Evolutionary conservation across 1,140 invertebrate species (phyloP), one percentile per base, ranked within the genome.

Genomic region (Trachelipus rathkii): DNA sequence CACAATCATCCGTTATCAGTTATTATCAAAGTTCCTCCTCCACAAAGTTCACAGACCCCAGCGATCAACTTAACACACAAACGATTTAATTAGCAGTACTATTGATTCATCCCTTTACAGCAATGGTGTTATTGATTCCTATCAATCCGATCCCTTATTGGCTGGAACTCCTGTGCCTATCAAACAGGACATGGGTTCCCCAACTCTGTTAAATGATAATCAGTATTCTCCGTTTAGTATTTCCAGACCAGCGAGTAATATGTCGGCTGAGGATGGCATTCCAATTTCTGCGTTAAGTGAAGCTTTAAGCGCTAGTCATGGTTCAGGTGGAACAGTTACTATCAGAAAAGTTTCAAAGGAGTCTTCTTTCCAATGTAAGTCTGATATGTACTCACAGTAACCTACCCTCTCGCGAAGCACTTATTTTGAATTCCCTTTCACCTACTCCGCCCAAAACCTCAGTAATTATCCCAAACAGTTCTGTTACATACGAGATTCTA

Each of bases 391-490:
- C n/a, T n/a, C n/a, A n/a, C n/a, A n/a, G n/a, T n/a, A n/a, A n/a
- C 79, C 10, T 75, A 81, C 50, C 79, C 79, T 10, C 66, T 81
- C 15, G 72, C 72, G 10, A 72, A 71, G 33, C 75, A n/a, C n/a
- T n/a, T n/a, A n/a, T 81, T 21, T 60, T 60, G 2, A 8, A 60
- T 60, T 60, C 50, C 8, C 72, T 81, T 46, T 73, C 79, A 7
- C 79, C 79, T 9, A 78, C 79, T 10, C 77, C 79, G 2, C 79
- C 79, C n/a, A n/a, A n/a, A n/a, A n/a, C n/a, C n/a, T n/a, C n/a
- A n/a, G n/a, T n/a, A n/a, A n/a, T n/a, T n/a, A n/a, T n/a, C n/a
- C n/a, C n/a, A n/a, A n/a, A n/a, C n/a, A n/a, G n/a, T n/a, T n/a
- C n/a, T n/a, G n/a, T n/a, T n/a, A n/a, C n/a, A n/a, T n/a, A n/a